Conservation (phyloP, 2,113 vertebrate species). For the Poeciliopsis retropinna region DNA sequence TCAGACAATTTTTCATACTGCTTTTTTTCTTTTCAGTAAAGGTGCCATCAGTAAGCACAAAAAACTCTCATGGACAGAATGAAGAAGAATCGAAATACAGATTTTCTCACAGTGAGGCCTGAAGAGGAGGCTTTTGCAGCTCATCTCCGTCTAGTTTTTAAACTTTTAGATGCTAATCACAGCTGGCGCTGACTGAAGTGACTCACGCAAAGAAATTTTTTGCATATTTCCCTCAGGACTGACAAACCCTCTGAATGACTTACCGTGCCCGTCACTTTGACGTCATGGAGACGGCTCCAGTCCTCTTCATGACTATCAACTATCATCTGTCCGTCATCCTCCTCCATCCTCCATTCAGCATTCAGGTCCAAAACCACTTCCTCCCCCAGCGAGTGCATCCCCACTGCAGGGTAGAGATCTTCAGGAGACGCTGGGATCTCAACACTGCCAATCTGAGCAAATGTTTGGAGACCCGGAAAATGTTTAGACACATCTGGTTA, state of each 20-base stretch:
- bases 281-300: constrained; percentile 90
- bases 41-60: too few relatives aligned
- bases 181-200: constrained; percentile 1
- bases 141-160: constrained; percentile 1
- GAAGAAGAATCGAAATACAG: too few relatives aligned
- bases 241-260: constrained; percentile 48
- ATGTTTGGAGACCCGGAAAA: constrained; percentile 7
- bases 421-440: constrained; percentile 86
- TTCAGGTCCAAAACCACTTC: constrained; percentile 91
- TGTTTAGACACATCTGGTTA: neutral
- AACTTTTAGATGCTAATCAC: neutral
- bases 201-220: neutral
- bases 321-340: constrained; percentile 92
- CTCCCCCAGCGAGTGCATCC: constrained; percentile 93
- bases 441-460: constrained; percentile 79
- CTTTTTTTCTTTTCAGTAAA: neutral
- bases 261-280: constrained; percentile 88
- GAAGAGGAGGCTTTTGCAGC: neutral
- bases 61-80: too few relatives aligned
- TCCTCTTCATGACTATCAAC: constrained; percentile 95
- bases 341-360: constrained; percentile 86
- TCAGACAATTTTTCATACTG: neutral
- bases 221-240: neutral
- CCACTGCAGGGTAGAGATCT: constrained; percentile 90
- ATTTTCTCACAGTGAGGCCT: neutral